A percentile compares a stretch with the other conserved stretches of the same genome.
Conservation (phyloP, 1,140 invertebrate species). For the Dysdera silvatica region DNA sequence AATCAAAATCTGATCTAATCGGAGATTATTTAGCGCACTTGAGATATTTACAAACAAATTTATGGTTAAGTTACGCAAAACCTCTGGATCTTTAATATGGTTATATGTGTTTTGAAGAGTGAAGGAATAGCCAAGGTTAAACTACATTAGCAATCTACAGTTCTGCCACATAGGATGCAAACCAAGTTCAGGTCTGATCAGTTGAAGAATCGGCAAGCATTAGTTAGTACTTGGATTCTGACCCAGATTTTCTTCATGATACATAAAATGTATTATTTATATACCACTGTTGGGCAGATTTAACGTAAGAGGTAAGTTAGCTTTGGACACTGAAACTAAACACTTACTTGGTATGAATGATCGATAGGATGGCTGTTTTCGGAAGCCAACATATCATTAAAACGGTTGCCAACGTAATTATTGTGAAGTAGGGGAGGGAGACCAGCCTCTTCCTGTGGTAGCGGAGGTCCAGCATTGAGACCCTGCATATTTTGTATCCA, state of each 20-base stretch:
- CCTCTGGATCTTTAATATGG: too few relatives aligned
- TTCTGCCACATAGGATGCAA: background rate
- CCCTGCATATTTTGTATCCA: constrained; percentile 16
- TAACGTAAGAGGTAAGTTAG: background rate
- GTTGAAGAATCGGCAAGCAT: background rate
- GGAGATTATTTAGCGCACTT: background rate
- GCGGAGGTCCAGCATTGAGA: constrained; percentile 1
- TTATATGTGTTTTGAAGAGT: too few relatives aligned
- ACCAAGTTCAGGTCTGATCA: background rate
- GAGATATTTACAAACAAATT: background rate
- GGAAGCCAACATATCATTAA: constrained; percentile 18
- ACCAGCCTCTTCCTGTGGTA: constrained; percentile 11
- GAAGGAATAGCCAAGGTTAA: too few relatives aligned
- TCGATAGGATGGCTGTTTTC: constrained; percentile 17
- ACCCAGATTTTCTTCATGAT: background rate
- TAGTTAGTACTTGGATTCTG: background rate
- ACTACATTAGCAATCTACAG: too few relatives aligned
- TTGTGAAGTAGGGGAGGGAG: background rate
- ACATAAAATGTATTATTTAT: background rate
- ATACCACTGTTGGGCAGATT: background rate
- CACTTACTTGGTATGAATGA: constrained; percentile 19
- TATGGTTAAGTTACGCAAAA: too few relatives aligned
- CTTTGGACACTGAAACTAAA: background rate
- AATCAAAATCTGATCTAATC: background rate
- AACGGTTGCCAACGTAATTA: constrained; percentile 15